phyloP scores from a whole-genome alignment of 1,140 invertebrate species.

The Ditylenchus dipsaci region DNA sequence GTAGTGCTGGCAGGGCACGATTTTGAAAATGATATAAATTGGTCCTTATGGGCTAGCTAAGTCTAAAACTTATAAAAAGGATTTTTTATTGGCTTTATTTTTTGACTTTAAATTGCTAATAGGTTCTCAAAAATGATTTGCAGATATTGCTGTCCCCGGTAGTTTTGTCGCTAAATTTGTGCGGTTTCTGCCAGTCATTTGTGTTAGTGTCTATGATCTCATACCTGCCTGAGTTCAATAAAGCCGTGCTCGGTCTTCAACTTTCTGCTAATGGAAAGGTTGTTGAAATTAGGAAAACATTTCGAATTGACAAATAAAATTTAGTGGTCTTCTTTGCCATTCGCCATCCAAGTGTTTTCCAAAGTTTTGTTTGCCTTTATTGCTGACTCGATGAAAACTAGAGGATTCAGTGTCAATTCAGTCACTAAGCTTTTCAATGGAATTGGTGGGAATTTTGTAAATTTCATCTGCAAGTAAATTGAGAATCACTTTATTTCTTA shows the following conservation, averaged over 20 bases:
- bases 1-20: too few species aligned
- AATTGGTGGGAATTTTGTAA: conserved; percentile 20
- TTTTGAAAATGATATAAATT: too few species aligned
- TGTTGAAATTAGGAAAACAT: neutral
- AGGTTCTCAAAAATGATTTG: too few species aligned
- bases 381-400: conserved; percentile 20
- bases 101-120: too few species aligned
- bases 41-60: too few species aligned
- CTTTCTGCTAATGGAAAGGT: neutral
- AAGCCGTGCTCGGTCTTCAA: conserved; percentile 16
- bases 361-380: conserved; percentile 23
- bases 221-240: conserved; percentile 24
- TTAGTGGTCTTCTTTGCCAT: conserved; percentile 31
- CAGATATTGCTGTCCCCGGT: conserved; percentile 28
- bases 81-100: too few species aligned
- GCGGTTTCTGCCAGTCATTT: conserved; percentile 30
- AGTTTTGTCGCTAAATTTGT: conserved; percentile 20
- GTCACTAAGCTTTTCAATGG: conserved; percentile 23
- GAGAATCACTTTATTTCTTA: too few species aligned
- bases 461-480: too few species aligned
- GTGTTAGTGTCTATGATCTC: conserved; percentile 26
- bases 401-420: conserved; percentile 7
- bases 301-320: conserved; percentile 17
- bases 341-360: conserved; percentile 22
- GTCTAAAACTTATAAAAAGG: too few species aligned